These are phyloP conservation scores for Jordanella pulchra DNA, from an alignment of 2,797 vertebrate genomes.

Conservation along the genomic window DNA sequence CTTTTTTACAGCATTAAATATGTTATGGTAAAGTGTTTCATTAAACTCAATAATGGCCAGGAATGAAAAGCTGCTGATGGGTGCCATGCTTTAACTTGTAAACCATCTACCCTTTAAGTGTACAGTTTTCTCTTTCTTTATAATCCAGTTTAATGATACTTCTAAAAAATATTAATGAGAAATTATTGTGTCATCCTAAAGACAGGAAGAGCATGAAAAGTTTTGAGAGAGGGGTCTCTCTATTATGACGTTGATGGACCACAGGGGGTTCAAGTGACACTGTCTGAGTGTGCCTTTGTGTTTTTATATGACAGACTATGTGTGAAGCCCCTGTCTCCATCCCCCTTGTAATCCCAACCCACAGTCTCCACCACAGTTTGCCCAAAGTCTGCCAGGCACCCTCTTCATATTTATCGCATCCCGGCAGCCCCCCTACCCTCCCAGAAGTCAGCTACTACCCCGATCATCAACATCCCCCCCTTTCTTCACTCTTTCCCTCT, in stretches of 20 bases:
- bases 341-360: slow-evolving; percentile 57
- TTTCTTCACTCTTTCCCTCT: slow-evolving; percentile 29
- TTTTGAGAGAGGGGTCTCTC: slow-evolving; percentile 15
- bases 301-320: slow-evolving; percentile 47
- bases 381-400: slow-evolving; percentile 52
- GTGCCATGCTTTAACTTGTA: neutral
- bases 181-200: neutral
- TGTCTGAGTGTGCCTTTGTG: slow-evolving; percentile 22
- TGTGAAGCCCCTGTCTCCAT: slow-evolving; percentile 61
- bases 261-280: slow-evolving; percentile 37
- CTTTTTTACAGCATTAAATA: too few species aligned
- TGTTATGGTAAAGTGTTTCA: neutral
- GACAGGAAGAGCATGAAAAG: neutral
- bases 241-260: slow-evolving; percentile 16
- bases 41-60: neutral
- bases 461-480: slow-evolving; percentile 44
- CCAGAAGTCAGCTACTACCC: slow-evolving; percentile 30
- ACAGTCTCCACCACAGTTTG: slow-evolving; percentile 63
- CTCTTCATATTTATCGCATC: slow-evolving; percentile 46
- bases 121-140: neutral
- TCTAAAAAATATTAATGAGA: neutral
- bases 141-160: neutral
- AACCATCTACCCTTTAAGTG: neutral
- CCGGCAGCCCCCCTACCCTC: slow-evolving; percentile 10
- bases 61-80: neutral